phyloP scores from a whole-genome alignment of 1,140 invertebrate genomes.

The Himalopsyche phryganea region DNA sequence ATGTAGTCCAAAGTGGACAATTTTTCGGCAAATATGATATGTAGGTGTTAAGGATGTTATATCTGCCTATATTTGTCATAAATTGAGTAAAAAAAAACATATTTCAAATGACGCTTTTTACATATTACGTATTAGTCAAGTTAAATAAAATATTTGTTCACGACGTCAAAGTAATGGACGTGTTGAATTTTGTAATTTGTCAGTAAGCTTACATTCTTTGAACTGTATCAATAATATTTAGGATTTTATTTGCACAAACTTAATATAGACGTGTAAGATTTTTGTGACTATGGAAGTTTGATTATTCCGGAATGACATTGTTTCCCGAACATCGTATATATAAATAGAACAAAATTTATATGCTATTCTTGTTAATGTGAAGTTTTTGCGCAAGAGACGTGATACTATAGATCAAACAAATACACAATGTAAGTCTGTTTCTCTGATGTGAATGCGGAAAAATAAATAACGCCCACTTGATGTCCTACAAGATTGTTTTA shows the following conservation, averaged over 20 bases:
- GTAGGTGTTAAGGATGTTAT: constrained; percentile 33
- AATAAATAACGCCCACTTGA: constrained; percentile 35
- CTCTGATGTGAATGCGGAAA: constrained; percentile 35
- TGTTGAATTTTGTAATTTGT: constrained; percentile 35
- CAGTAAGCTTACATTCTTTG: constrained; percentile 33
- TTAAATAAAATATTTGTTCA: constrained; percentile 32
- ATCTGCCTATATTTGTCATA: constrained; percentile 33
- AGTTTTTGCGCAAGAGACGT: constrained; percentile 31
- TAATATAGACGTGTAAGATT: constrained; percentile 33
- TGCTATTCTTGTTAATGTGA: constrained; percentile 36
- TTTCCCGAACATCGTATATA: constrained; percentile 29
- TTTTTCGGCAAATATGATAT: constrained; percentile 27
- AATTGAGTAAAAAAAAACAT: constrained; percentile 26
- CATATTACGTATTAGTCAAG: constrained; percentile 35
- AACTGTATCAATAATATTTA: constrained; percentile 35
- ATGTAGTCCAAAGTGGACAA: constrained; percentile 35
- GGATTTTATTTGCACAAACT: constrained; percentile 36
- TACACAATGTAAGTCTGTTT: constrained; percentile 33
- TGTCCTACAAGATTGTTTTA: constrained; percentile 32
- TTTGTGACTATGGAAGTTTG: constrained; percentile 35
- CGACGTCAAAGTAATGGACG: constrained; percentile 31
- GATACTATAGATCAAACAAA: constrained; percentile 28
- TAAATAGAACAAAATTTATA: constrained; percentile 34
- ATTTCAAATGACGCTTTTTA: constrained; percentile 36
- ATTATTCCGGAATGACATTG: constrained; percentile 31